phyloP scores from a whole-genome alignment of 2,797 vertebrate species.

The Cynodonichthys magdalenae region DNA sequence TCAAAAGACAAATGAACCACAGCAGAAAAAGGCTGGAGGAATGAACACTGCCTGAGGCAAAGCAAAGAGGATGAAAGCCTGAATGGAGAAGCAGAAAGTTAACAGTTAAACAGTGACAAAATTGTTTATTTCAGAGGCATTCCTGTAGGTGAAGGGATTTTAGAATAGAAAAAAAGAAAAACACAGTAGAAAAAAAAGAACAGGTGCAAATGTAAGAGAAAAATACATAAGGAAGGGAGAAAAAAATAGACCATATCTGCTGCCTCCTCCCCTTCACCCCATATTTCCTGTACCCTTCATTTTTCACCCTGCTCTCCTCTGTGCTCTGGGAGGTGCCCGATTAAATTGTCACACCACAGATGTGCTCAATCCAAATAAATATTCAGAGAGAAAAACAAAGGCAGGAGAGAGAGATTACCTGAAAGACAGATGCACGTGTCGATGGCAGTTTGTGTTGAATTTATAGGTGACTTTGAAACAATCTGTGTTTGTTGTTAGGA shows the following conservation, averaged over 20 bases:
- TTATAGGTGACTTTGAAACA: constrained; percentile 25
- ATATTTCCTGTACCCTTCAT: constrained; percentile 21
- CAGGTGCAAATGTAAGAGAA: constrained; percentile 8
- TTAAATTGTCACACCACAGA: constrained; percentile 62
- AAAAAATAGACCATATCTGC: constrained; percentile 3
- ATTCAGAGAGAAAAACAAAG: constrained; percentile 24
- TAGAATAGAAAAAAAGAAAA: constrained; percentile 14
- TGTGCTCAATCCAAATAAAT: constrained; percentile 37
- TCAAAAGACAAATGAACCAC: constrained; percentile 1
- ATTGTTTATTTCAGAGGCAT: constrained; percentile 9
- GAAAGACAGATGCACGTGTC: constrained; percentile 39
- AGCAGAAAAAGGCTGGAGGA: constrained; percentile 8
- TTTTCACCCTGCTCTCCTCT: constrained; percentile 19
- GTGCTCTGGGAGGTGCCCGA: constrained; percentile 53
- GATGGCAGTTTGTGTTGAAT: constrained; percentile 44
- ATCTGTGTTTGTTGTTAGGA: constrained; percentile 2
- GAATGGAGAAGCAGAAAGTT: constrained; percentile 3
- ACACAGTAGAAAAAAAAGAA: neutral
- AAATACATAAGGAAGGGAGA: constrained; percentile 6
- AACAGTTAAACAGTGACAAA: constrained; percentile 14
- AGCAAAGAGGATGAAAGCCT: constrained; percentile 3
- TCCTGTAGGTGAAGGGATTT: constrained; percentile 7
- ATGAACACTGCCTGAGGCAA: constrained; percentile 9
- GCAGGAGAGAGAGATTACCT: constrained; percentile 7
- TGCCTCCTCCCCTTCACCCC: constrained; percentile 8